phyloP scores from a whole-genome alignment of 2,797 vertebrate species.

The Chelmon rostratus region DNA sequence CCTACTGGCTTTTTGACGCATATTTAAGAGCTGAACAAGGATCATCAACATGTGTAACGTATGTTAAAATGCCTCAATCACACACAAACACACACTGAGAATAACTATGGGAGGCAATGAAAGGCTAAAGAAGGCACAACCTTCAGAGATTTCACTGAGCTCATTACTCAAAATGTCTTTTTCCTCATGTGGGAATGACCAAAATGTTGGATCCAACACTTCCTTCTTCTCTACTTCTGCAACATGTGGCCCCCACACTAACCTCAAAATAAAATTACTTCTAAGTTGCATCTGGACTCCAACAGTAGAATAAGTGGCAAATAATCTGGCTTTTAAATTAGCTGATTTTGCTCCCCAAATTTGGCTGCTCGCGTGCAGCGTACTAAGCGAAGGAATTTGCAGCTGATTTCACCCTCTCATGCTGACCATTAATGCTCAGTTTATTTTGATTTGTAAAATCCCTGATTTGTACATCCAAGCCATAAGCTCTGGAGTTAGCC shows the following conservation, averaged over 20 bases:
- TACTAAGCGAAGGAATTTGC: slow-evolving; percentile 27
- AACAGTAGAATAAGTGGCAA: slow-evolving; percentile 29
- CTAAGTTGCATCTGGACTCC: slow-evolving; percentile 41
- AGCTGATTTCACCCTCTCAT: slow-evolving; percentile 24
- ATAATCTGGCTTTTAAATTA: slow-evolving; percentile 39
- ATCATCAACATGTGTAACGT: slow-evolving; percentile 12
- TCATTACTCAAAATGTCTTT: neutral
- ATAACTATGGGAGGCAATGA: neutral
- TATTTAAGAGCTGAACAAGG: slow-evolving; percentile 50
- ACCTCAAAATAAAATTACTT: slow-evolving; percentile 46
- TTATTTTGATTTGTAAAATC: slow-evolving; percentile 46
- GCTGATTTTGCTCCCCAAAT: slow-evolving; percentile 28
- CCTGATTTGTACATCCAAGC: slow-evolving; percentile 30
- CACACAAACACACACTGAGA: slow-evolving; percentile 3
- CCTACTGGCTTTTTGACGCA: slow-evolving; percentile 25
- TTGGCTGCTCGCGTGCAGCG: slow-evolving; percentile 5
- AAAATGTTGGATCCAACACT: slow-evolving; percentile 13
- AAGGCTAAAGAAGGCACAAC: neutral
- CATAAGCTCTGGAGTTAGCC: slow-evolving; percentile 8
- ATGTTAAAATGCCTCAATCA: neutral
- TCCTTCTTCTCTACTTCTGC: slow-evolving; percentile 14
- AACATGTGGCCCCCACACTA: slow-evolving; percentile 33
- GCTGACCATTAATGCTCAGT: slow-evolving; percentile 15
- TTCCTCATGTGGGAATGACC: slow-evolving; percentile 9
- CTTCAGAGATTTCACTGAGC: slow-evolving; percentile 7